A percentile compares a stretch with the other conserved stretches of the same genome.
These are phyloP conservation scores for Drosophila antonietae DNA, from an alignment of 2,888 invertebrate species.

Conservation along the genomic window DNA sequence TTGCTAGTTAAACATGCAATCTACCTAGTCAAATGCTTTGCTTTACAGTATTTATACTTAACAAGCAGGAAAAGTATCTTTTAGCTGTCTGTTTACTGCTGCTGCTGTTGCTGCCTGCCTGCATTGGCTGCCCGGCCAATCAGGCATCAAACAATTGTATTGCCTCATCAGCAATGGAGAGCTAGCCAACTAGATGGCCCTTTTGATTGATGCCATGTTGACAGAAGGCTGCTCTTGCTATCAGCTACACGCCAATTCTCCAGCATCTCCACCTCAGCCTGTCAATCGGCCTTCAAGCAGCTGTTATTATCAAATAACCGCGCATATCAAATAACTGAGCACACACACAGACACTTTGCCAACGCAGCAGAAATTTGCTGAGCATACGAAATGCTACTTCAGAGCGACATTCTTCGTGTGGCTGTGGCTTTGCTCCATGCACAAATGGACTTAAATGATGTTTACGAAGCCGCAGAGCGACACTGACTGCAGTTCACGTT, in stretches of 20 bases:
- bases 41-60: conserved; percentile 8
- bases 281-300: conserved; percentile 46
- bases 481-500: conserved; percentile 17
- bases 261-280: not conserved
- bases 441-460: conserved; percentile 76
- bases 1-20: not conserved
- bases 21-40: not conserved
- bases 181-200: conserved; percentile 48
- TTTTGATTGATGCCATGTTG: conserved; percentile 65
- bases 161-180: conserved; percentile 64
- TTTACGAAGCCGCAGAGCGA: conserved; percentile 49
- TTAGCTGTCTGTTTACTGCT: conserved; percentile 20
- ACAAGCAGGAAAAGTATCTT: conserved; percentile 27
- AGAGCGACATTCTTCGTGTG: conserved; percentile 30
- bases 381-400: conserved; percentile 35
- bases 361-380: conserved; percentile 59
- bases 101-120: conserved; percentile 19
- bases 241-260: not conserved
- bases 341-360: conserved; percentile 68
- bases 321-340: conserved; percentile 76
- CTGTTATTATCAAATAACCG: conserved; percentile 79
- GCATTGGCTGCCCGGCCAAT: conserved; percentile 54
- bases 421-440: conserved; percentile 53
- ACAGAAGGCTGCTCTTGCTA: conserved; percentile 22
- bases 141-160: conserved; percentile 67